phyloP scores from a whole-genome alignment of 2,888 invertebrate species.

The Theretra japonica region DNA sequence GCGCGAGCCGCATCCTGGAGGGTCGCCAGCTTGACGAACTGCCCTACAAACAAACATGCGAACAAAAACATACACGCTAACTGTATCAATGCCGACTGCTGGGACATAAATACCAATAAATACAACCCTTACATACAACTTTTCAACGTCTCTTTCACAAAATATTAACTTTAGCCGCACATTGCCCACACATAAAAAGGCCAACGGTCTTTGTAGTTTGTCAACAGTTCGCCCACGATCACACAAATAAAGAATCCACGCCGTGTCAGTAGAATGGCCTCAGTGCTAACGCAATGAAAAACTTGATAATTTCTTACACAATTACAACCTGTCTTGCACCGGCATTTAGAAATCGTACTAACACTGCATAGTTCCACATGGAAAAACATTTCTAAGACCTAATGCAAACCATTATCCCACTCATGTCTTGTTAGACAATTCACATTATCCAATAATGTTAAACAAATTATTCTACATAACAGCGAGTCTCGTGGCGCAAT shows the following conservation, averaged over 20 bases:
- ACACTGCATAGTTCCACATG: background rate
- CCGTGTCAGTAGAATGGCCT: background rate
- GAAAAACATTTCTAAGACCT: background rate
- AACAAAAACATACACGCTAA: constrained; percentile 3
- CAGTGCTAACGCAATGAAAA: background rate
- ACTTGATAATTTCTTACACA: background rate
- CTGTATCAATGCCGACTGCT: background rate
- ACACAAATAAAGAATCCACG: background rate
- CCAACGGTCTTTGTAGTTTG: constrained; percentile 5
- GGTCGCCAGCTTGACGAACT: constrained; percentile 91
- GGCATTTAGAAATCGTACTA: background rate
- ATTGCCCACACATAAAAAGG: background rate
- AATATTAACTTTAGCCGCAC: too few species aligned
- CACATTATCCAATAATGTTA: constrained; percentile 13
- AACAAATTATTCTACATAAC: constrained; percentile 17
- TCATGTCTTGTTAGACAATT: background rate
- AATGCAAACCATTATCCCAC: background rate
- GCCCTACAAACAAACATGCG: constrained; percentile 53
- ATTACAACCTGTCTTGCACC: background rate
- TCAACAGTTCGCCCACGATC: background rate
- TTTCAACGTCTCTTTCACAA: background rate
- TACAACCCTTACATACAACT: background rate
- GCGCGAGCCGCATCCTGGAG: constrained; percentile 90
- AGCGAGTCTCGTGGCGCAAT: constrained; percentile 6
- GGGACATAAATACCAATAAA: background rate